Conservation (phyloP, 2,797 vertebrate species). For the Cygnus olor region DNA sequence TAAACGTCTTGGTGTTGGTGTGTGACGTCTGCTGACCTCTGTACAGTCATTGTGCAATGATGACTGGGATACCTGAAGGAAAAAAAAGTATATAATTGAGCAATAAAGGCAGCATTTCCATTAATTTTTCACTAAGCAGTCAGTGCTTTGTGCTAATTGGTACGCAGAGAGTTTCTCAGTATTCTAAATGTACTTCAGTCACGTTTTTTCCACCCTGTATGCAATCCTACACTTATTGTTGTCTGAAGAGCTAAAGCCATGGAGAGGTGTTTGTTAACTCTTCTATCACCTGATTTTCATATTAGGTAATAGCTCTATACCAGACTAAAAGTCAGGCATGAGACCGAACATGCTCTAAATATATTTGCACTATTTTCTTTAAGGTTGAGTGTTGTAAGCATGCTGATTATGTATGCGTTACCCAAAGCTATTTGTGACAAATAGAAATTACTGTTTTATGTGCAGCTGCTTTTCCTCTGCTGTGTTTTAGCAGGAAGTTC, state of each 20-base stretch:
- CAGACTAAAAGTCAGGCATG: neutral
- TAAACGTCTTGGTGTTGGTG: neutral
- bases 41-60: neutral
- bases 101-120: neutral
- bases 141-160: neutral
- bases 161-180: neutral
- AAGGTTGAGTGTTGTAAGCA: neutral
- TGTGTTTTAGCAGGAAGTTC: neutral
- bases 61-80: neutral
- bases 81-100: neutral
- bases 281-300: neutral
- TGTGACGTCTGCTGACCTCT: neutral
- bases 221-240: neutral
- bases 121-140: neutral
- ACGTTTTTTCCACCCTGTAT: rapidly evolving
- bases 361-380: neutral
- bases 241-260: neutral
- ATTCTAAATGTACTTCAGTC: neutral
- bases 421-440: neutral
- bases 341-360: neutral
- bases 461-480: neutral
- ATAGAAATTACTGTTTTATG: neutral
- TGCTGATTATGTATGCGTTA: neutral
- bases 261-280: neutral
- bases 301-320: neutral